A percentile compares a stretch with the other conserved stretches of the same genome.
These are phyloP conservation scores for Lacerta viridis DNA, from an alignment of 2,797 vertebrate genomes.

Conservation along the genomic window DNA sequence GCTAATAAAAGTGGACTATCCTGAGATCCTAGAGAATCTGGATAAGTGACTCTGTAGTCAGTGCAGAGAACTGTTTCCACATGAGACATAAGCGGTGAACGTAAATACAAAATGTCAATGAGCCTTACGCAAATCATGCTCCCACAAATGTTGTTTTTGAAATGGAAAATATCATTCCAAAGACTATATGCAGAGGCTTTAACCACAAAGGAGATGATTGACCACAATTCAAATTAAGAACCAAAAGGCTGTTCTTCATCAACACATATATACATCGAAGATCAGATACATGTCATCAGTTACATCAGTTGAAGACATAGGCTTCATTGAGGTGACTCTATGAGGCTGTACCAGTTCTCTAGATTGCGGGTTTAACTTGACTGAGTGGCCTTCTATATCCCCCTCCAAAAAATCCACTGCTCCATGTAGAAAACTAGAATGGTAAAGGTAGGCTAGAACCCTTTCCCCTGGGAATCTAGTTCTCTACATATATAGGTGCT, in stretches of 20 bases:
- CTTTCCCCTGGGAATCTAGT: not conserved
- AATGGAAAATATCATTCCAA: not conserved
- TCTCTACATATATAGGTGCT: too few species aligned
- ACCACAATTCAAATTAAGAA: not conserved
- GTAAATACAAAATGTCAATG: not conserved
- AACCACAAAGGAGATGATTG: not conserved
- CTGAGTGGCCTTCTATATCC: too few species aligned
- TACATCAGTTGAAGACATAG: not conserved
- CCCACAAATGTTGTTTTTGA: constrained; percentile 35
- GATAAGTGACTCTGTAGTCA: constrained; percentile 15
- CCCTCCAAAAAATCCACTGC: not conserved
- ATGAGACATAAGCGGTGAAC: not conserved
- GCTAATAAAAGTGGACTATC: not conserved
- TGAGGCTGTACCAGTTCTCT: not conserved
- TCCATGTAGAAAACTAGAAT: not conserved
- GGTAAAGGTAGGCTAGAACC: not conserved
- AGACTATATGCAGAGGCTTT: not conserved
- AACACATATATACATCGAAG: not conserved
- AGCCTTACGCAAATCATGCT: not conserved
- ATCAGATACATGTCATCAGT: not conserved
- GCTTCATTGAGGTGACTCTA: not conserved
- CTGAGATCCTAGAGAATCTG: not conserved
- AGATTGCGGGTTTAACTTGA: not conserved
- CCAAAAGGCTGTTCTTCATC: not conserved
- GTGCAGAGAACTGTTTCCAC: constrained; percentile 29